A percentile compares a stretch with the other conserved stretches of the same genome.
These are phyloP conservation scores for Phymastichus coffea DNA, from an alignment of 1,140 invertebrate species.

Conservation along the genomic window DNA sequence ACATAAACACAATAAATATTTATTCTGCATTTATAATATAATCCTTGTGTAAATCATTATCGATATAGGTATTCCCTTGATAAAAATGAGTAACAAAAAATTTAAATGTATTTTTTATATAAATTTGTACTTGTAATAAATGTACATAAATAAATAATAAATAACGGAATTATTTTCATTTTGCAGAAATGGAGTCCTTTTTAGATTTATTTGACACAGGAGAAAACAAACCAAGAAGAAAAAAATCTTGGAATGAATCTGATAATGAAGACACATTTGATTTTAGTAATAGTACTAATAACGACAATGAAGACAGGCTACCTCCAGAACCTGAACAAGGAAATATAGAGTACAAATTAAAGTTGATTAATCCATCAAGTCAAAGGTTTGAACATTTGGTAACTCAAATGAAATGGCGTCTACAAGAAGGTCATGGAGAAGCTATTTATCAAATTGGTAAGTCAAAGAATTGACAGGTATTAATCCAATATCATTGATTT, in stretches of 20 bases:
- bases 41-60: too few relatives aligned
- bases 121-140: too few relatives aligned
- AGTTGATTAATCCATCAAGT: constrained; percentile 80
- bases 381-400: constrained; percentile 86
- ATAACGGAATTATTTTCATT: too few relatives aligned
- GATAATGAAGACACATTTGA: constrained; percentile 45
- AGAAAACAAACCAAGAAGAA: constrained; percentile 44
- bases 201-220: constrained; percentile 75
- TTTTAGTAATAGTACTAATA: constrained; percentile 39
- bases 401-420: constrained; percentile 88
- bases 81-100: too few relatives aligned
- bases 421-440: constrained; percentile 86
- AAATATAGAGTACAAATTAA: constrained; percentile 92
- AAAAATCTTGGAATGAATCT: constrained; percentile 47
- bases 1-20: too few relatives aligned
- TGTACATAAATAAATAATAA: too few relatives aligned
- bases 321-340: constrained; percentile 89
- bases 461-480: not conserved
- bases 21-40: too few relatives aligned
- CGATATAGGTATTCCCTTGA: too few relatives aligned
- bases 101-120: too few relatives aligned
- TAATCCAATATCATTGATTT: not conserved
- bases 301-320: constrained; percentile 60
- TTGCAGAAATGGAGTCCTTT: constrained; percentile 70
- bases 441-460: constrained; percentile 91